A percentile compares a stretch with the other conserved stretches of the same genome.
Conservation (phyloP, 2,113 vertebrate genomes). For the Calonectris borealis region DNA sequence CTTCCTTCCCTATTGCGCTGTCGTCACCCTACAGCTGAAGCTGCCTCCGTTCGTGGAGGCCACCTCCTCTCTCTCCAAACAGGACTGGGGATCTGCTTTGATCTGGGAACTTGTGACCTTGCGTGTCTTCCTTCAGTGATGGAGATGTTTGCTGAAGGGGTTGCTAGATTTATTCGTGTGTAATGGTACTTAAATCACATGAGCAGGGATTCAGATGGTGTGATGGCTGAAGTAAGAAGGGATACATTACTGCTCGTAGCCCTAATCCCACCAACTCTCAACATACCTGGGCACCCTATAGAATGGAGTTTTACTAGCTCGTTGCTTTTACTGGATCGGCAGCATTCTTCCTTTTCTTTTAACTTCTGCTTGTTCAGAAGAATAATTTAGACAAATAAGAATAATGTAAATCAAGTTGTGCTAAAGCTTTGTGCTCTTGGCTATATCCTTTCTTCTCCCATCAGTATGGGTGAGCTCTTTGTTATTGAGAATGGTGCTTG, state of each 20-base stretch:
- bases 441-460: background rate
- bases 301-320: background rate
- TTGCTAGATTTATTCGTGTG: background rate
- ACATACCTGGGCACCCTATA: background rate
- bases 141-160: background rate
- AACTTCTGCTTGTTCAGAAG: background rate
- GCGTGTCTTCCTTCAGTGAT: background rate
- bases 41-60: fast-evolving
- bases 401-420: background rate
- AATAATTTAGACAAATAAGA: background rate
- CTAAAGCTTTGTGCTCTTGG: background rate
- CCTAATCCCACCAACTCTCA: background rate
- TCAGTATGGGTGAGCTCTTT: background rate
- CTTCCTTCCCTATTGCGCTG: background rate
- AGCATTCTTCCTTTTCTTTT: background rate
- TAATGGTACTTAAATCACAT: background rate
- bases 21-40: background rate
- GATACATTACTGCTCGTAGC: fast-evolving
- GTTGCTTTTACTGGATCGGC: background rate
- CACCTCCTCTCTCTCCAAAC: background rate
- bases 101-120: background rate
- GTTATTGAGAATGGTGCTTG: background rate
- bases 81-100: background rate
- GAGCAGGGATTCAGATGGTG: background rate
- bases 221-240: background rate